These are phyloP conservation scores for Battus philenor DNA, from an alignment of 1,140 invertebrate genomes.

Conservation along the genomic window DNA sequence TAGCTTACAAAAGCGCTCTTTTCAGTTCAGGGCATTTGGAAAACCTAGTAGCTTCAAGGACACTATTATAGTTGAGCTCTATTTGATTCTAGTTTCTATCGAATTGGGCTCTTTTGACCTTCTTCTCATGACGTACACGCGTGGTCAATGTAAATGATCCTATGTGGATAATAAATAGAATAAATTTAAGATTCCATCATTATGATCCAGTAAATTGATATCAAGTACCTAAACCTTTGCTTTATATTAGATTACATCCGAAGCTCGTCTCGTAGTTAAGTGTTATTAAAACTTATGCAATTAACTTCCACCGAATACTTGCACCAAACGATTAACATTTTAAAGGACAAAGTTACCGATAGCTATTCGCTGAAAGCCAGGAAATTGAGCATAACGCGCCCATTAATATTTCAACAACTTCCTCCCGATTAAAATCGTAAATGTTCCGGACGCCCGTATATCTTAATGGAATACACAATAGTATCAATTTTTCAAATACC, in stretches of 20 bases:
- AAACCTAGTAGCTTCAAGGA: no score
- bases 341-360: constrained; percentile 49
- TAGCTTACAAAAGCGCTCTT: no score
- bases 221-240: no score
- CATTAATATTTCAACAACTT: constrained; percentile 67
- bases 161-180: no score
- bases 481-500: constrained; percentile 21
- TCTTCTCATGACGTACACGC: neutral
- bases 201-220: no score
- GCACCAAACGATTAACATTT: constrained; percentile 42
- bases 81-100: no score
- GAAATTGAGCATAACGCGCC: constrained; percentile 63
- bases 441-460: constrained; percentile 19
- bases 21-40: no score
- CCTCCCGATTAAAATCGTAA: constrained; percentile 40
- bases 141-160: no score
- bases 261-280: constrained; percentile 2
- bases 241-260: neutral
- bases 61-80: no score
- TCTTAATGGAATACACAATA: constrained; percentile 24
- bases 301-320: constrained; percentile 17
- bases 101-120: no score
- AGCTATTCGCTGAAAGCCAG: constrained; percentile 55
- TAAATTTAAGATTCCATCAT: no score
- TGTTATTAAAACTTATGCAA: constrained; percentile 14